phyloP scores from a whole-genome alignment of 2,797 vertebrate species.

The Amniataba percoides region DNA sequence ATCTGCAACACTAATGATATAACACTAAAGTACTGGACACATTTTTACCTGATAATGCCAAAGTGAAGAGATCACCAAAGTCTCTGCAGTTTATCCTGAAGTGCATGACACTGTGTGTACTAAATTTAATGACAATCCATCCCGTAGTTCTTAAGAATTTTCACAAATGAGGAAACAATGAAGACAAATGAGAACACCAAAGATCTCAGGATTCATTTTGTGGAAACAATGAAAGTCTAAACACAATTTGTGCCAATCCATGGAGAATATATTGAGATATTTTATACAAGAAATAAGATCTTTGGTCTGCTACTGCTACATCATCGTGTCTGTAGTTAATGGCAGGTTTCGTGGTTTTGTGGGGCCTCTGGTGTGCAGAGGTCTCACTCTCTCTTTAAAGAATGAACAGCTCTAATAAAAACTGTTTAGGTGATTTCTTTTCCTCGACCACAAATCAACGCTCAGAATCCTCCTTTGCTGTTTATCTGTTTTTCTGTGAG shows the following conservation, averaged over 20 bases:
- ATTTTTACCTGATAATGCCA: no score
- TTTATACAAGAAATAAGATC: neutral
- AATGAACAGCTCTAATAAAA: constrained; percentile 24
- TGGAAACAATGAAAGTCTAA: no score
- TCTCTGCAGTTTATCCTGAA: neutral
- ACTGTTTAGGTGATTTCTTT: neutral
- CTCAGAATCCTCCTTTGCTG: constrained; percentile 18
- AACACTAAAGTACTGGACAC: no score
- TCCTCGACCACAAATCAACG: neutral
- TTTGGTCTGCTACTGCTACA: neutral
- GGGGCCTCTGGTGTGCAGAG: neutral
- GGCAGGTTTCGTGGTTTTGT: neutral
- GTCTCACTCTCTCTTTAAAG: neutral
- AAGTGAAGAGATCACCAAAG: neutral
- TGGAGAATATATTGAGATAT: neutral
- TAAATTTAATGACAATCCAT: neutral
- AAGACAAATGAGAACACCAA: no score
- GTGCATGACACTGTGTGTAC: neutral
- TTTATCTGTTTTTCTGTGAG: neutral
- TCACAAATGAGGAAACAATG: no score
- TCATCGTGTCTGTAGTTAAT: constrained; percentile 7
- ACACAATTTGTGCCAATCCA: neutral
- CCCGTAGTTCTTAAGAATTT: neutral
- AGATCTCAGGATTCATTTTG: no score
- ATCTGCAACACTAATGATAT: no score